These are phyloP conservation scores for Melanocharis versteri DNA, from an alignment of 2,113 vertebrate genomes.

Conservation along the genomic window DNA sequence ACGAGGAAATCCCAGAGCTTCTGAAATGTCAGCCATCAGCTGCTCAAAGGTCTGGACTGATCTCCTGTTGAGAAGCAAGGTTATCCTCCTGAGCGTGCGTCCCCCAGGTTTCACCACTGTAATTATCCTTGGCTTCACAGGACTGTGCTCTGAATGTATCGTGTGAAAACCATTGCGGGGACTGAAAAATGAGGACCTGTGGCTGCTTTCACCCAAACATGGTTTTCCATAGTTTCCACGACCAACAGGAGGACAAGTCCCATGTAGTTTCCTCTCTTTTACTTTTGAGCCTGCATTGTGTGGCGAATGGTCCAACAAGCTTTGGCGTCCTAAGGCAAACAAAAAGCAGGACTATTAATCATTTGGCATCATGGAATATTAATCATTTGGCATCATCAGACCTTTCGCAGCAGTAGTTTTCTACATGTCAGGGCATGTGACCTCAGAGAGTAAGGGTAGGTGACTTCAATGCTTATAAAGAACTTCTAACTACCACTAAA, in stretches of 20 bases:
- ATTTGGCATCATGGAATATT: not conserved
- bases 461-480: not conserved
- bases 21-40: conserved; percentile 87
- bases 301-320: conserved; percentile 48
- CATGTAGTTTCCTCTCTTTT: conserved; percentile 67
- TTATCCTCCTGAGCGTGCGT: conserved; percentile 81
- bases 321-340: conserved; percentile 53
- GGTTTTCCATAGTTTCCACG: conserved; percentile 62
- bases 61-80: conserved; percentile 87
- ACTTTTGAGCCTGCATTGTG: conserved; percentile 60
- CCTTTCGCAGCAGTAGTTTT: not conserved
- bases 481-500: not conserved
- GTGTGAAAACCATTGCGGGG: conserved; percentile 70
- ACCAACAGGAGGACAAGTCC: conserved; percentile 58
- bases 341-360: not conserved
- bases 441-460: not conserved
- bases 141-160: conserved; percentile 80
- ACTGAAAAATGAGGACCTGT: conserved; percentile 34
- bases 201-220: not conserved
- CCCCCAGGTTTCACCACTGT: conserved; percentile 84
- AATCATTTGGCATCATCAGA: not conserved
- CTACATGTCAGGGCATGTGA: not conserved
- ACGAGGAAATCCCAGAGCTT: conserved; percentile 88
- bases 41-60: conserved; percentile 91
- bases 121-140: conserved; percentile 84